Percentiles rank a stretch among this genome's conserved stretches.
Conservation (phyloP, 1,140 invertebrate genomes). For the Ephestia elutella region DNA sequence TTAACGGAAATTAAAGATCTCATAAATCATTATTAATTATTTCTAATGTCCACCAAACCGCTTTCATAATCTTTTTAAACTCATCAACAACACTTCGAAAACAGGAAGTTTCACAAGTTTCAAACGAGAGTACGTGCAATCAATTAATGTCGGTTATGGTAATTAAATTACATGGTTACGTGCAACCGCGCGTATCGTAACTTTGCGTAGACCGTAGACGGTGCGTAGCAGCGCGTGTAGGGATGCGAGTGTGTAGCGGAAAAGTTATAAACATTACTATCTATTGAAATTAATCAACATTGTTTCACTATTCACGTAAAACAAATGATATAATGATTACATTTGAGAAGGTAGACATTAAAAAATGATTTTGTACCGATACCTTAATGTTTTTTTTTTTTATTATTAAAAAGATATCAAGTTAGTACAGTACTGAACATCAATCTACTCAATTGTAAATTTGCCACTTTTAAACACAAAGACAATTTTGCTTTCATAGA, state of each 20-base stretch:
- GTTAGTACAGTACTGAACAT: too few relatives aligned
- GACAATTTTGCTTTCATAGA: too few relatives aligned
- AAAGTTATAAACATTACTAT: background rate
- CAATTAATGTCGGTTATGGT: conserved; percentile 12
- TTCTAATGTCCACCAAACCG: background rate
- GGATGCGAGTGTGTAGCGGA: background rate
- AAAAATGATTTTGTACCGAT: too few relatives aligned
- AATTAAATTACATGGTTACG: conserved; percentile 4
- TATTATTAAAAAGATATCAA: too few relatives aligned
- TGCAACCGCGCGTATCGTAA: background rate
- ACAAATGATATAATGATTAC: too few relatives aligned
- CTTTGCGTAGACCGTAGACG: background rate
- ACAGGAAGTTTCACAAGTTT: conserved; percentile 8
- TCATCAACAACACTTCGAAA: background rate
- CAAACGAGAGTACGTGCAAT: conserved; percentile 5
- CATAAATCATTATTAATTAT: background rate
- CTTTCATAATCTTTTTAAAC: background rate
- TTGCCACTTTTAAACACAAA: too few relatives aligned
- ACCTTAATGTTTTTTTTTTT: too few relatives aligned
- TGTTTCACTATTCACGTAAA: too few relatives aligned
- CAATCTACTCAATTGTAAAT: too few relatives aligned
- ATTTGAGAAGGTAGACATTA: too few relatives aligned
- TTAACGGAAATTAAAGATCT: too few relatives aligned
- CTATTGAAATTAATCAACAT: background rate
- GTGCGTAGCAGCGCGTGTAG: background rate